Evolutionary conservation across 2,113 vertebrate species (phyloP).

Genomic region (Ondatra zibethicus): DNA sequence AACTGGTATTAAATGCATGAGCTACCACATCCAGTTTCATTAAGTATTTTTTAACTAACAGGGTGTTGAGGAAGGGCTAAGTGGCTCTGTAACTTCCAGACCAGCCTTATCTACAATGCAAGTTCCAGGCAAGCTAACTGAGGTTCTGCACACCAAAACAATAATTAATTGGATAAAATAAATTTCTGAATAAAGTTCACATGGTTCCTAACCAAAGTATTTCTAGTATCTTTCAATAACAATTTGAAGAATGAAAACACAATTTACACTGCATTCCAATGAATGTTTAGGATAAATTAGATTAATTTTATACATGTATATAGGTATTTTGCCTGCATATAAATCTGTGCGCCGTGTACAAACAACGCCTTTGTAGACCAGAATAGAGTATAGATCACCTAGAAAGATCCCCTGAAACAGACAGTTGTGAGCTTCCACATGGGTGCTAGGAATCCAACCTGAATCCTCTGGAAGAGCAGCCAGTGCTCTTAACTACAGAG

Average conservation of each 20-base stretch:
- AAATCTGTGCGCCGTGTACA: not conserved
- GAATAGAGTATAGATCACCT: not conserved
- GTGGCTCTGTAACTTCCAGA: not conserved
- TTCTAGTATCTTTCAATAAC: conserved; percentile 19
- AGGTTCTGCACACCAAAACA: not conserved
- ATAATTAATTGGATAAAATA: not conserved
- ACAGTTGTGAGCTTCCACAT: not conserved
- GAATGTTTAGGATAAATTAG: not conserved
- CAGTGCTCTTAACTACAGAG: not conserved
- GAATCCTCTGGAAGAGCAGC: not conserved
- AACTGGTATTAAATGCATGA: not conserved
- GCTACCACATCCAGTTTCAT: too few species aligned
- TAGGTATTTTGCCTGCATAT: not conserved
- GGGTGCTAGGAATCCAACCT: not conserved
- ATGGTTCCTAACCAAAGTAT: not conserved
- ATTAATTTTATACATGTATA: not conserved
- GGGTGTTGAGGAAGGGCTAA: not conserved
- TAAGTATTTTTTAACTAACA: conserved; percentile 17
- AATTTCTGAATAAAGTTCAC: conserved; percentile 16
- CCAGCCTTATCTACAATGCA: not conserved
- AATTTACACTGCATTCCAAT: not conserved
- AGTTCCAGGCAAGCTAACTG: not conserved
- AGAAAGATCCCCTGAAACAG: not conserved
- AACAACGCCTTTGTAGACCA: not conserved
- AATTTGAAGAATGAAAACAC: not conserved